A percentile compares a stretch with the other conserved stretches of the same genome.
phyloP scores from a whole-genome alignment of 92 coral and sea anemone species.

The Diadumene lineata region DNA sequence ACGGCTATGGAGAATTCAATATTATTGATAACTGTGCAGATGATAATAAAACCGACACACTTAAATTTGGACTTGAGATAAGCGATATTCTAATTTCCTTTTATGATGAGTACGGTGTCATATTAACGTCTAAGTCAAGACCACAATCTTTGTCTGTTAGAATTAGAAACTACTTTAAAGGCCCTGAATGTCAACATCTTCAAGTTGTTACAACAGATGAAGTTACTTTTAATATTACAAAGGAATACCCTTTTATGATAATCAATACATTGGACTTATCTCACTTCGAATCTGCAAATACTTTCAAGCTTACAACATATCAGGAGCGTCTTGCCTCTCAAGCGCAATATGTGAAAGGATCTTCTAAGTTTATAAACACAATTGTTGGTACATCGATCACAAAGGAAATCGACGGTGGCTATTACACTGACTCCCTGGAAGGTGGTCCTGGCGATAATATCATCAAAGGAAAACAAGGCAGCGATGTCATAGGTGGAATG shows the following conservation, averaged over 20 bases:
- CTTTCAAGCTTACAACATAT: conserved; percentile 4
- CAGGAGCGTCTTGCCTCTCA: neutral
- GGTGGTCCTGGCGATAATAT: conserved; percentile 28
- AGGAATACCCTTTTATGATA: conserved; percentile 23
- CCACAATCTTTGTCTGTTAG: conserved; percentile 38
- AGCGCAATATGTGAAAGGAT: conserved; percentile 34
- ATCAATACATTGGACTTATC: conserved; percentile 28
- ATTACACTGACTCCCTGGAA: conserved; percentile 20
- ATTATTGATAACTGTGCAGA: conserved; percentile 42
- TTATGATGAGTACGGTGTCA: conserved; percentile 27
- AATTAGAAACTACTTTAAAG: conserved; percentile 15
- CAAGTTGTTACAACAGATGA: conserved; percentile 31
- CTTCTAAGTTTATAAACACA: conserved; percentile 8
- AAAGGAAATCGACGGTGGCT: conserved; percentile 29
- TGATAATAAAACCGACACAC: conserved; percentile 40
- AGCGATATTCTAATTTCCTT: conserved; percentile 30
- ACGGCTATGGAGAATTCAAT: conserved; percentile 60
- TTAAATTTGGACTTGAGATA: conserved; percentile 42
- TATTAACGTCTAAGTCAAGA: conserved; percentile 31
- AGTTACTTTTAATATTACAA: conserved; percentile 26
- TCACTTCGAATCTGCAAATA: conserved; percentile 4
- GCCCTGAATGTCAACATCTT: conserved; percentile 38
- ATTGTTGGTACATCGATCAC: conserved; percentile 26
- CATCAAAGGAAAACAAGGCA: conserved; percentile 35
- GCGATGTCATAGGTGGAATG: conserved; percentile 20